phyloP scores from a whole-genome alignment of 2,113 vertebrate species.

The Sylvia atricapilla region DNA sequence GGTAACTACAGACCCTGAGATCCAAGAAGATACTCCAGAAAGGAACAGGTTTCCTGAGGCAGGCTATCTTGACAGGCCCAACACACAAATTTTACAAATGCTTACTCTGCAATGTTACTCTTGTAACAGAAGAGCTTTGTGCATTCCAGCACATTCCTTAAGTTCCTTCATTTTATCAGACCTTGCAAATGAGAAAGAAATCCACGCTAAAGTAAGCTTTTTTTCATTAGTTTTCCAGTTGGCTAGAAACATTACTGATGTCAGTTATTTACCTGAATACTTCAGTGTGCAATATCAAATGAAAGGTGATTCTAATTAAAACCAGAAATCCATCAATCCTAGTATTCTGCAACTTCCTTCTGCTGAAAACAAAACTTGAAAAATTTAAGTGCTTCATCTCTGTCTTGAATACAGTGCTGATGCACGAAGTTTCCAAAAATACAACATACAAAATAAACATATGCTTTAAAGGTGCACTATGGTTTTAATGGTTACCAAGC shows the following conservation, averaged over 20 bases:
- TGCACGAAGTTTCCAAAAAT: conserved; percentile 29
- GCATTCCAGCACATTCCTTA: background rate
- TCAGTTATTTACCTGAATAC: background rate
- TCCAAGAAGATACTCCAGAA: background rate
- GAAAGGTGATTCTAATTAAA: conserved; percentile 27
- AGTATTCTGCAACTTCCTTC: background rate
- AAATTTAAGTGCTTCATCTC: background rate
- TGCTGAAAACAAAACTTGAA: conserved; percentile 10
- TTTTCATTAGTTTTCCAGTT: background rate
- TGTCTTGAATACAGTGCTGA: background rate
- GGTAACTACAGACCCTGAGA: background rate
- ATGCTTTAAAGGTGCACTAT: background rate
- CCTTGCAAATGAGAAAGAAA: background rate
- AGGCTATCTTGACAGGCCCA: background rate
- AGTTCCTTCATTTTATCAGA: background rate
- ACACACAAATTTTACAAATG: background rate
- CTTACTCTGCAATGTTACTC: background rate
- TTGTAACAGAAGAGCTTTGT: background rate
- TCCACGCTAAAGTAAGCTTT: background rate
- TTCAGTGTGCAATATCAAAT: background rate
- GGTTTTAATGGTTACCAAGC: conserved; percentile 58
- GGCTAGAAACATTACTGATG: background rate
- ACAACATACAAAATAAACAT: background rate
- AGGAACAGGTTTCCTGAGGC: background rate
- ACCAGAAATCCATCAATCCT: background rate